These are phyloP conservation scores for Motacilla alba DNA, from an alignment of 2,113 vertebrate genomes.

Conservation along the genomic window DNA sequence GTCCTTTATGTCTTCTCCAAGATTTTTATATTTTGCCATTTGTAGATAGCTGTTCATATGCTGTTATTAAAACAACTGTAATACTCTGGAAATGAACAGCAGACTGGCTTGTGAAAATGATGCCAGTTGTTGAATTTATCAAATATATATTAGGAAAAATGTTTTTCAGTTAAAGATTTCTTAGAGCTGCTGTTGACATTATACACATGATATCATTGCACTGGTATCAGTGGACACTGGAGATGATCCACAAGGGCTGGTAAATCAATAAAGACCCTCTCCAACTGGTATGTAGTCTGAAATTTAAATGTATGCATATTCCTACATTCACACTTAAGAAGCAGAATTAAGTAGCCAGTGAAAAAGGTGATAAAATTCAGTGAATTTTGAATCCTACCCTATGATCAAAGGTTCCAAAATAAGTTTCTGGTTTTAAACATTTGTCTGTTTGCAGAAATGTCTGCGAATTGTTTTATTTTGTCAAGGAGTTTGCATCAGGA, in stretches of 20 bases:
- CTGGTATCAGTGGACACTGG: not conserved
- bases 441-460: not conserved
- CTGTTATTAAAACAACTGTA: not conserved
- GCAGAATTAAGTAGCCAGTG: not conserved
- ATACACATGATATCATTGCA: not conserved
- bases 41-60: not conserved
- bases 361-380: not conserved
- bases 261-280: not conserved
- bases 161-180: not conserved
- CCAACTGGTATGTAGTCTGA: not conserved
- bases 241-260: not conserved
- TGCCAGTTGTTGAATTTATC: not conserved
- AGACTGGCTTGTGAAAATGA: not conserved
- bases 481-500: not conserved
- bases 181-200: not conserved
- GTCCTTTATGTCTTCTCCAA: not conserved
- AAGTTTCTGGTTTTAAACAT: not conserved
- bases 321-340: not conserved
- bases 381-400: not conserved
- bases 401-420: not conserved
- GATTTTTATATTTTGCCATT: not conserved
- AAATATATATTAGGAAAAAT: not conserved
- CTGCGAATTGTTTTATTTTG: not conserved
- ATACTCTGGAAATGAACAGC: not conserved
- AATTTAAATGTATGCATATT: not conserved